phyloP scores from a whole-genome alignment of 2,888 invertebrate species.

The Rhimphoctona megacephalus region DNA sequence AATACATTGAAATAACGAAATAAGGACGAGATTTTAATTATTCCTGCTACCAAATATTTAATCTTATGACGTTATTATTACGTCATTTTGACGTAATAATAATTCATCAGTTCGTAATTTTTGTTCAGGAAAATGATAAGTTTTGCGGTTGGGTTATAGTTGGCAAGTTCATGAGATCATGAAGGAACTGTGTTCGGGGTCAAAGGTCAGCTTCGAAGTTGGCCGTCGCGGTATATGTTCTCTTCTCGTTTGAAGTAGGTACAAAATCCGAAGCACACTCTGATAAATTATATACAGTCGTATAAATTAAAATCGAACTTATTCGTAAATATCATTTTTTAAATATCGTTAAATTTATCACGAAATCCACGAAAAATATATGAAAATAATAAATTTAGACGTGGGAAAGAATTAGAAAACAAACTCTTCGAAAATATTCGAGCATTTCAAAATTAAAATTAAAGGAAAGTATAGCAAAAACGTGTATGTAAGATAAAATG shows the following conservation, averaged over 20 bases:
- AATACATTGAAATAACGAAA: slow-evolving; percentile 1
- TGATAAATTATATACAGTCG: background rate
- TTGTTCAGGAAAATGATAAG: background rate
- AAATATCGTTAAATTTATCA: background rate
- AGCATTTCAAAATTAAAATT: background rate
- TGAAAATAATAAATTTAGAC: background rate
- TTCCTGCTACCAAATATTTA: background rate
- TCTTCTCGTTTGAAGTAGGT: slow-evolving; percentile 47
- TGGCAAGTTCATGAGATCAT: slow-evolving; percentile 28
- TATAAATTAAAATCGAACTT: background rate
- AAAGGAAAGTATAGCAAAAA: too few relatives aligned
- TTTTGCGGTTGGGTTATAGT: slow-evolving; percentile 5
- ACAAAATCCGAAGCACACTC: background rate
- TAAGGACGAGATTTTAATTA: background rate
- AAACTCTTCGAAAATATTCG: background rate
- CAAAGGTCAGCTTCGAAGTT: slow-evolving; percentile 82
- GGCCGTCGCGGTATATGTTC: slow-evolving; percentile 74
- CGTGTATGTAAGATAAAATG: too few relatives aligned
- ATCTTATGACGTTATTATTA: too few relatives aligned
- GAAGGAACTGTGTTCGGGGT: slow-evolving; percentile 77
- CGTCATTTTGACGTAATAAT: background rate
- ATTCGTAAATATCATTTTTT: background rate
- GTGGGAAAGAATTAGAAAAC: background rate
- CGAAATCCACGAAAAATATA: too few relatives aligned
- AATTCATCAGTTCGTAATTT: background rate